Evolutionary conservation across 1,140 invertebrate genomes (phyloP).

Genomic region (Bombus breviceps): DNA sequence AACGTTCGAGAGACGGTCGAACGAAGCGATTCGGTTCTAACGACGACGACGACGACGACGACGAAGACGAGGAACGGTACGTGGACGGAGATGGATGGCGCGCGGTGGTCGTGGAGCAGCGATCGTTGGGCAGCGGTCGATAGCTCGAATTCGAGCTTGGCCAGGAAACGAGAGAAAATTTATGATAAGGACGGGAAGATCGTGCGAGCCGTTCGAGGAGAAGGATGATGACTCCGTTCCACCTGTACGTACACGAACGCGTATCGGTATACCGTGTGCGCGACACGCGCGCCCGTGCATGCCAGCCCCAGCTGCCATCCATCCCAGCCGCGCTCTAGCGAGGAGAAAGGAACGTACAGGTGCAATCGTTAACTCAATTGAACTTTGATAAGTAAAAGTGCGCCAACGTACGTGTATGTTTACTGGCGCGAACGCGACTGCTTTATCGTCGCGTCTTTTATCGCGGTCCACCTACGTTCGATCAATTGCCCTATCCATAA

Average conservation of each 20-base stretch:
- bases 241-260: constrained; percentile 59
- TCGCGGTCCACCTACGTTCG: neutral
- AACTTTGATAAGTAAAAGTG: constrained; percentile 66
- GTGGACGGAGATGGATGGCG: too few species aligned
- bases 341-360: constrained; percentile 68
- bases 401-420: neutral
- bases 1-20: neutral
- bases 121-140: neutral
- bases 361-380: constrained; percentile 68
- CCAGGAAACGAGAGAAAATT: constrained; percentile 37
- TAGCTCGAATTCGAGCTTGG: neutral
- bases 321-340: constrained; percentile 41
- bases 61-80: too few species aligned
- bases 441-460: constrained; percentile 17
- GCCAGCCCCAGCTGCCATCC: constrained; percentile 57
- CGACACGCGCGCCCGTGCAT: constrained; percentile 40
- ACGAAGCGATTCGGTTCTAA: neutral
- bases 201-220: neutral
- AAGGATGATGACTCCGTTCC: constrained; percentile 52
- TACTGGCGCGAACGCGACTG: neutral
- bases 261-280: constrained; percentile 12
- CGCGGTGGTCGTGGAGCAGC: neutral
- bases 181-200: constrained; percentile 22
- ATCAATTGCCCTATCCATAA: neutral
- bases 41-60: neutral